phyloP scores from a whole-genome alignment of 2,113 vertebrate genomes.

The Amblyornis subalaris region DNA sequence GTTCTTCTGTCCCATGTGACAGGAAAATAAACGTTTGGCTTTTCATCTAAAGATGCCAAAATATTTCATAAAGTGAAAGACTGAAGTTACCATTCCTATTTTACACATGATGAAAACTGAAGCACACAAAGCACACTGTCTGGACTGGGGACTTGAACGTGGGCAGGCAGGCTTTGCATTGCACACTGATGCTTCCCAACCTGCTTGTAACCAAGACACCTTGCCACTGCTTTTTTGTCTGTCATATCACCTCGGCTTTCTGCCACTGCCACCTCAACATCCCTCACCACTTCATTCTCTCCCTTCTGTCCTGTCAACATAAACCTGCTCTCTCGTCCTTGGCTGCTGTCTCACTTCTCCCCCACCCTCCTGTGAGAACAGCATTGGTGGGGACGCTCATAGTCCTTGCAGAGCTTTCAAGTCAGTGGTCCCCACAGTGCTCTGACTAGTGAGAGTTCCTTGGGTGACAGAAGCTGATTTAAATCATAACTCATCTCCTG shows the following conservation, averaged over 20 bases:
- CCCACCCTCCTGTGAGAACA: background rate
- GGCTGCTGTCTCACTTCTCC: background rate
- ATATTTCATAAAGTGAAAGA: background rate
- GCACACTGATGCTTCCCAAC: background rate
- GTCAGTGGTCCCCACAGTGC: background rate
- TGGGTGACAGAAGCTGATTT: background rate
- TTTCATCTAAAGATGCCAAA: background rate
- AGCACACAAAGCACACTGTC: background rate
- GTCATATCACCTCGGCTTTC: accelerated
- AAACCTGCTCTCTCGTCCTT: background rate
- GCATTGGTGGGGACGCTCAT: background rate
- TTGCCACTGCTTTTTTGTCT: background rate
- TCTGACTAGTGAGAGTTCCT: background rate
- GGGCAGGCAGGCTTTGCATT: background rate
- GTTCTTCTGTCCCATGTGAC: background rate
- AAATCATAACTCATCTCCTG: background rate
- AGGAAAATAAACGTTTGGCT: background rate
- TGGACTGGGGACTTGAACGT: background rate
- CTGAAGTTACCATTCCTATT: background rate
- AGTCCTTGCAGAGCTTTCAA: background rate
- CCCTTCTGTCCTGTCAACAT: background rate
- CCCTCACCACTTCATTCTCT: background rate
- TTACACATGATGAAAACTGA: background rate
- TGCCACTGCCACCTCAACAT: background rate
- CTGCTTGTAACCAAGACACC: background rate